phyloP scores from a whole-genome alignment of 2,797 vertebrate genomes.

The Valencia hispanica region DNA sequence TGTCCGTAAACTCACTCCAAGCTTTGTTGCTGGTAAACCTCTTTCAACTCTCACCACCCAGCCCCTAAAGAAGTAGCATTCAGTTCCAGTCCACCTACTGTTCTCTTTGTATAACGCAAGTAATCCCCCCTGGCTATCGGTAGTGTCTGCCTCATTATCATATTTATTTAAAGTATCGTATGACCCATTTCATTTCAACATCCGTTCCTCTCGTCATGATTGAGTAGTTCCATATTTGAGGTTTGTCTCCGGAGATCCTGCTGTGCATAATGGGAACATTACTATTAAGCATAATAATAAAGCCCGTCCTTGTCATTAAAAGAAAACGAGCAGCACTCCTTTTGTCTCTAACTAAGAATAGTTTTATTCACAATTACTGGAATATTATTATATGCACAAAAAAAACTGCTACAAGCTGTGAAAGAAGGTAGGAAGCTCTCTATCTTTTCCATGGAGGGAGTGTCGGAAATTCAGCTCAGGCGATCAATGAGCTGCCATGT shows the following conservation, averaged over 20 bases:
- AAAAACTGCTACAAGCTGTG: constrained; percentile 29
- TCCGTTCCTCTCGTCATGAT: constrained; percentile 74
- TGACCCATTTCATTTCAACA: constrained; percentile 82
- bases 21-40: constrained; percentile 3
- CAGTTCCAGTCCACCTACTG: constrained; percentile 53
- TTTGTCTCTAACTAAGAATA: constrained; percentile 53
- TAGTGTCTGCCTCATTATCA: constrained; percentile 81
- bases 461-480: constrained; percentile 55
- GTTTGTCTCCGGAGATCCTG: constrained; percentile 69
- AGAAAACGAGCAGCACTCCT: constrained; percentile 35
- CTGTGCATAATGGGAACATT: constrained; percentile 74
- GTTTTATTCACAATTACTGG: constrained; percentile 53
- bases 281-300: constrained; percentile 65
- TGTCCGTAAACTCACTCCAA: not conserved
- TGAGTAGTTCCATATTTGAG: constrained; percentile 78
- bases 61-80: constrained; percentile 29
- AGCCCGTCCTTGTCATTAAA: constrained; percentile 68
- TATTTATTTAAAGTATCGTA: constrained; percentile 84
- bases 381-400: constrained; percentile 28
- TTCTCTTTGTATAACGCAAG: constrained; percentile 68
- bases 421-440: constrained; percentile 28
- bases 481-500: constrained; percentile 72
- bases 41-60: constrained; percentile 12
- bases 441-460: constrained; percentile 30
- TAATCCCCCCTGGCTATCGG: constrained; percentile 67